A percentile compares a stretch with the other conserved stretches of the same genome.
phyloP scores from a whole-genome alignment of 2,888 invertebrate species.

The Papilio gigon region DNA sequence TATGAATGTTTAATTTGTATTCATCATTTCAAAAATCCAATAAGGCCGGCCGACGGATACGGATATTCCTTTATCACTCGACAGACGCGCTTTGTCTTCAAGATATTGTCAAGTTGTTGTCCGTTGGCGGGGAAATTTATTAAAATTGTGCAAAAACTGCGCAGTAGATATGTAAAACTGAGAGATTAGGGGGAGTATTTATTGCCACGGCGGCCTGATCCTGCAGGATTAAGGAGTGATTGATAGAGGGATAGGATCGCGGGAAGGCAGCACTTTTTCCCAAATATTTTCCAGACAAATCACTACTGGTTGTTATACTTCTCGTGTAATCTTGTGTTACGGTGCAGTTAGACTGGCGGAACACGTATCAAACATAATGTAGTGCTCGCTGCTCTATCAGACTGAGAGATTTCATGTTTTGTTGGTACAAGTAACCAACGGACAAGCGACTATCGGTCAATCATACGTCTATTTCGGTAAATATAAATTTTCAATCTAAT shows the following conservation, averaged over 20 bases:
- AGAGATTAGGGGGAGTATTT: conserved; percentile 30
- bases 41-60: conserved; percentile 1
- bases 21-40: conserved; percentile 15
- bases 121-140: conserved; percentile 20
- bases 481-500: too few species aligned
- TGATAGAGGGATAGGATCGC: conserved; percentile 19
- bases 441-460: too few species aligned
- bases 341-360: not conserved
- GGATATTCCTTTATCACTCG: conserved; percentile 7
- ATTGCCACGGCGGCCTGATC: conserved; percentile 16
- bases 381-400: too few species aligned
- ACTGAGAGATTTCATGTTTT: too few species aligned
- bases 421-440: too few species aligned
- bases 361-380: not conserved
- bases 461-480: too few species aligned
- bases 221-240: conserved; percentile 33
- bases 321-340: not conserved
- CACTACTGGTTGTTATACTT: not conserved
- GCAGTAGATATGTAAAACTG: conserved; percentile 29
- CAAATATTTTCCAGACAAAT: not conserved
- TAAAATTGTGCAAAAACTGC: conserved; percentile 27
- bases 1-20: conserved; percentile 14
- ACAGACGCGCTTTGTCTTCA: conserved; percentile 13
- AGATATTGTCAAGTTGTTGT: conserved; percentile 15
- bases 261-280: not conserved